Base-by-base conservation (phyloP, 1,140 invertebrate species). In the Nephotettix cincticeps region DNA sequence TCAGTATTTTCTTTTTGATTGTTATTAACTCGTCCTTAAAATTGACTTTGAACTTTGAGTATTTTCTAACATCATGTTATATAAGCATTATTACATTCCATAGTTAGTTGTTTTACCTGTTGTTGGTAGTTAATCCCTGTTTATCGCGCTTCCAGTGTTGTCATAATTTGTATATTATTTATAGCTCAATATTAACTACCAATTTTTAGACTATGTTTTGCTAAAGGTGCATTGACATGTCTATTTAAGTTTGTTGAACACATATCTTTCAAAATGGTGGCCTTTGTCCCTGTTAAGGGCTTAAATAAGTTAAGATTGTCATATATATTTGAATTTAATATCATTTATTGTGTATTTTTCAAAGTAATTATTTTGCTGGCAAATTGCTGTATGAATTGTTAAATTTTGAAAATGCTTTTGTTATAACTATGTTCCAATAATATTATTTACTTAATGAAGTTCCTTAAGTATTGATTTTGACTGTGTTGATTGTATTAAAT, bases 201-300 rank as follows among this genome's bases (percentile, higher is more conserved):
- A 54, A 19, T 40, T 11, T 54, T 21, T n/a, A 21, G 47, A 54
- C 36, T n/a, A 19, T 51, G 47, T 61, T 61, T 9, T 21, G 4
- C 56, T 11, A 25, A 51, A 9, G 21, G 56, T 61, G 56, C 56
- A n/a, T 61, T 61, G n/a, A 61, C 56, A 25, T 61, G 21, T 29
- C 25, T 61, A 6, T 27, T 61, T 61, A 27, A 21, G 56, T 61
- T 61, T 61, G 21, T 61, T 27, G 27, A 61, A 61, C 56, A 61
- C 56, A 61, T 61, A 61, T 61, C 56, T 61, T 61, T 61, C 56
- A 61, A 25, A 61, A 61, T 61, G 56, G 56, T 61, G 56, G 56
- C 56, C 56, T 61, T 51, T 61, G 56, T 25, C 56, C 56, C 56
- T 27, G 23, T 23, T 6, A 61, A 29, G 56, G 56, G 23, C 23